Conservation (phyloP, 2,888 invertebrate species). For the Perdita meconis region DNA sequence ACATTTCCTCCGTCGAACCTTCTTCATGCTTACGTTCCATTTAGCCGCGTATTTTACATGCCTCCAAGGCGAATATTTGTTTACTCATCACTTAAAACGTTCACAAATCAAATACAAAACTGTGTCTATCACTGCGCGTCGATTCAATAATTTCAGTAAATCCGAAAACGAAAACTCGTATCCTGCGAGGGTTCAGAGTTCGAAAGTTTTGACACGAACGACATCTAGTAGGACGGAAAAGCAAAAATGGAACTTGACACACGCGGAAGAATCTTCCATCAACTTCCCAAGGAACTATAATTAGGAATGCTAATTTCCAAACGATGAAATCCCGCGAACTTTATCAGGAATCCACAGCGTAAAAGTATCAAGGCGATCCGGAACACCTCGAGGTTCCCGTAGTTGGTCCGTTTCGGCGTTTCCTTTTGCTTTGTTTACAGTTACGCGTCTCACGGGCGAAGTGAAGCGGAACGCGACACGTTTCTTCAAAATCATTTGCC, state of each 20-base stretch:
- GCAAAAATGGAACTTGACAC: constrained; percentile 25
- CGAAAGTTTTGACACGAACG: constrained; percentile 8
- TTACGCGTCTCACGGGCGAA: constrained; percentile 4
- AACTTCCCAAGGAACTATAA: constrained; percentile 43
- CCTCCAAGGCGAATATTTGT: constrained; percentile 61
- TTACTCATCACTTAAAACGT: constrained; percentile 32
- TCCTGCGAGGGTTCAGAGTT: background rate
- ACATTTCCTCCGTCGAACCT: constrained; percentile 24
- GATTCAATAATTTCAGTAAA: background rate
- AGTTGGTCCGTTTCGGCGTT: constrained; percentile 14
- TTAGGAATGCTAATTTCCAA: too few relatives aligned
- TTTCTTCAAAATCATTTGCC: constrained; percentile 15
- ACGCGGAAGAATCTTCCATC: constrained; percentile 15
- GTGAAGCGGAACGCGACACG: constrained; percentile 1
- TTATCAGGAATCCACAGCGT: constrained; percentile 39
- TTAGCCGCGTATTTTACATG: constrained; percentile 60
- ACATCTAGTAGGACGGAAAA: background rate
- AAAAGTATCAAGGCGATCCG: constrained; percentile 39
- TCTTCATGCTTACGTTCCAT: constrained; percentile 25
- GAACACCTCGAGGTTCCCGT: constrained; percentile 17
- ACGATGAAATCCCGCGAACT: constrained; percentile 27
- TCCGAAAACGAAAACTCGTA: background rate
- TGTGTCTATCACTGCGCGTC: too few relatives aligned
- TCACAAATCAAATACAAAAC: constrained; percentile 15
- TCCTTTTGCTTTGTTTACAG: constrained; percentile 23